Percentiles rank a stretch among this genome's conserved stretches.
Evolutionary conservation across 1,140 invertebrate species (phyloP).

Genomic region (Aporrectodea caliginosa): DNA sequence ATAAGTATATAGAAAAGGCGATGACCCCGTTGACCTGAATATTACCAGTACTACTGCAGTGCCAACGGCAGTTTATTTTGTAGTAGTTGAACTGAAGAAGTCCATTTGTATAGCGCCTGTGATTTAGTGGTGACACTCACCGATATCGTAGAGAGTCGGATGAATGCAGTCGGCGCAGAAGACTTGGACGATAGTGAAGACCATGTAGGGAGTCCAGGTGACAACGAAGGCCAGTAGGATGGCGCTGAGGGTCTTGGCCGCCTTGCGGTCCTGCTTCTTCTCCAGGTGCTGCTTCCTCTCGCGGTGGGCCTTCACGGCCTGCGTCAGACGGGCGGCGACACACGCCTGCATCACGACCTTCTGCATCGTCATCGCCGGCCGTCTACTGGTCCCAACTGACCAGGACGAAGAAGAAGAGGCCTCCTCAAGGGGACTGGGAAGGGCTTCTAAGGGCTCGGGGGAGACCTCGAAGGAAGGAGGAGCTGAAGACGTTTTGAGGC

Average conservation of each 20-base stretch:
- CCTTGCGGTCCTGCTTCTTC: conserved; percentile 95
- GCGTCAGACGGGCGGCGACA: conserved; percentile 42
- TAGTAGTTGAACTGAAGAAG: too few relatives aligned
- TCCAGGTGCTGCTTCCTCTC: conserved; percentile 73
- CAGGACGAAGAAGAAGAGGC: too few relatives aligned
- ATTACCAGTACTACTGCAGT: too few relatives aligned
- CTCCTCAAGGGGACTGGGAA: too few relatives aligned
- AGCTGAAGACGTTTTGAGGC: neutral
- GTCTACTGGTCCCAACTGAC: neutral
- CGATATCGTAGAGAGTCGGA: conserved; percentile 39
- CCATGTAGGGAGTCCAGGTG: conserved; percentile 99
- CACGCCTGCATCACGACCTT: conserved; percentile 43
- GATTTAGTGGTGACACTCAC: too few relatives aligned
- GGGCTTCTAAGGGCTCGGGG: too few relatives aligned
- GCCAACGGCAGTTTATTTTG: too few relatives aligned
- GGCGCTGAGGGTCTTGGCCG: conserved; percentile 93
- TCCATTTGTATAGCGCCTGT: too few relatives aligned
- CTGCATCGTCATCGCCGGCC: conserved; percentile 23
- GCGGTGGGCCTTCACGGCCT: conserved; percentile 39
- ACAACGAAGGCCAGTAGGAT: conserved; percentile 96
- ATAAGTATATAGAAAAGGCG: too few relatives aligned
- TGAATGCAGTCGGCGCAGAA: conserved; percentile 53
- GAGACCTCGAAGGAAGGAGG: neutral
- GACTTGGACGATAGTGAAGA: conserved; percentile 59
- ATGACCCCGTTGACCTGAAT: too few relatives aligned